Base-by-base conservation (phyloP, 2,888 invertebrate species). In the Seira ritae region DNA sequence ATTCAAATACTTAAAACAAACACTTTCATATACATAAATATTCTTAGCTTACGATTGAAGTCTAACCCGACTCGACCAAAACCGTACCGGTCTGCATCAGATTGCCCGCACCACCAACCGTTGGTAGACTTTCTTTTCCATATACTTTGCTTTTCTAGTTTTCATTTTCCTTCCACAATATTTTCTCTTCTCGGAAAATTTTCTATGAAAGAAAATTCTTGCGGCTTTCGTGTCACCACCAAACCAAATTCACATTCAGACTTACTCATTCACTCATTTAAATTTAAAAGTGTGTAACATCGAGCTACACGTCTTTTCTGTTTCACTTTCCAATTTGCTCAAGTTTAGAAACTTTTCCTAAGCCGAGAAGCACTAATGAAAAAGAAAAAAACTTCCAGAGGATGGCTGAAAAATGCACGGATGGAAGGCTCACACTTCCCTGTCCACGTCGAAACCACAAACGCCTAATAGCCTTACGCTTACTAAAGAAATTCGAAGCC, bases 221-320 rank as follows among this genome's bases (percentile, higher is more conserved):
- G 31, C 8, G 31, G 31, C 31, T 31, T 31, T 31, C 31, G 31
- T 31, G 31, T 31, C 31, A 31, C 31, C 31, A 31, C 31, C 31
- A 50, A 50, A 50, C 50, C 50, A 50, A 50, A 50, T 50, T 50
- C 50, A 50, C 50, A 50, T 50, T 50, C 12, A 50, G 31, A 8
- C 31, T 8, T 8, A 31, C 31, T 31, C 50, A n/a, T 15, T 50
- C 50, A 15, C 15, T 50, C 50, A 50, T 50, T 50, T 50, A 50
- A 50, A 50, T 50, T 50, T 50, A 50, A 50, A 50, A 50, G 15
- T 50, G 6, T 15, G 15, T 50, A 50, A 15, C 17, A 50, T 50
- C 12, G 6, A 50, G 17, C 2, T 2, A 8, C 2, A 31, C 2
- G 31, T 15, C 50, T 3, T 50, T 12, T n/a, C 50, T 50, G 31